phyloP scores from a whole-genome alignment of 2,888 invertebrate genomes.

The Atrina japonica region DNA sequence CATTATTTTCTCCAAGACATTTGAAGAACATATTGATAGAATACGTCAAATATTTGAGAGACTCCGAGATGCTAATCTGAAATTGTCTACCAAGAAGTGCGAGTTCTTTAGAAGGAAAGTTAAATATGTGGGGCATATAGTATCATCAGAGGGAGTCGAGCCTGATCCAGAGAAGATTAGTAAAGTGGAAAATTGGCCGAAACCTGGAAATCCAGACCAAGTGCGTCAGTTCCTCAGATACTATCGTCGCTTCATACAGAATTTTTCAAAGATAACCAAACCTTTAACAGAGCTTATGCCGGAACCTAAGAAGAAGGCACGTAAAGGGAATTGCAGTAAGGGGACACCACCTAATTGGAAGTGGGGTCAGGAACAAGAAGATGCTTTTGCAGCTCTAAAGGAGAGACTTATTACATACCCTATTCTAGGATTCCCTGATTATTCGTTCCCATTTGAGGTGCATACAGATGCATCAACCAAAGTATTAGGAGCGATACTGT shows the following conservation, averaged over 20 bases:
- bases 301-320: background rate
- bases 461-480: background rate
- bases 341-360: background rate
- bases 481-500: background rate
- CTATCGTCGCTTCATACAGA: background rate
- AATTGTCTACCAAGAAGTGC: background rate
- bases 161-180: background rate
- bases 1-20: constrained; percentile 45
- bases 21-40: constrained; percentile 43
- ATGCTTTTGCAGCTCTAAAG: background rate
- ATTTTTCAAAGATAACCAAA: background rate
- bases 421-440: constrained; percentile 2
- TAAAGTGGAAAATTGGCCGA: background rate
- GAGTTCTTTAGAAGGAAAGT: constrained; percentile 3
- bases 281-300: background rate
- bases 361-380: background rate
- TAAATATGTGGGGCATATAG: constrained; percentile 2
- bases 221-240: background rate
- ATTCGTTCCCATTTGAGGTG: background rate
- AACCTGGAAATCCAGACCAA: constrained; percentile 1
- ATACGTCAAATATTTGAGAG: constrained; percentile 7
- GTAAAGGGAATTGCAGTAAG: background rate
- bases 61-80: background rate
- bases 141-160: background rate
- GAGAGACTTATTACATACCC: background rate